phyloP scores from a whole-genome alignment of 2,797 vertebrate species.

The Neosilurus hyrtlii region DNA sequence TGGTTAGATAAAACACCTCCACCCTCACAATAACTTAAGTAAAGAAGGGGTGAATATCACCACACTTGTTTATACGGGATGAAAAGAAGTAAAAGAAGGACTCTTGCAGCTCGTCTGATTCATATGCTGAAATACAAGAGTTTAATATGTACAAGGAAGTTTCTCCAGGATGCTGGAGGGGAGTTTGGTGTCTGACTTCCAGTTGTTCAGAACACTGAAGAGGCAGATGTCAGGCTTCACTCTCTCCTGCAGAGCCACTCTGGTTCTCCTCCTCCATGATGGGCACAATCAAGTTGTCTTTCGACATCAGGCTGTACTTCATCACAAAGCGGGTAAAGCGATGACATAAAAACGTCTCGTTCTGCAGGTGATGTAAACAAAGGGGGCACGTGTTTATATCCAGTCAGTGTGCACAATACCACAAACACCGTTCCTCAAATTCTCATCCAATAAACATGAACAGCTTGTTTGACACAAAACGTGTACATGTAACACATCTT shows the following conservation, averaged over 20 bases:
- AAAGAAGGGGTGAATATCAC: constrained; percentile 65
- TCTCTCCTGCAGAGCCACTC: constrained; percentile 81
- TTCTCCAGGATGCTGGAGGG: neutral
- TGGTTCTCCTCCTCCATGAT: constrained; percentile 94
- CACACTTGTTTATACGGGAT: constrained; percentile 48
- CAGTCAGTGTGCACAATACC: no score
- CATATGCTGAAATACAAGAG: constrained; percentile 36
- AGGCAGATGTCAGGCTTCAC: constrained; percentile 82
- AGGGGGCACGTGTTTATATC: neutral
- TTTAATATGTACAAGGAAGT: constrained; percentile 39
- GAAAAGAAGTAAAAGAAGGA: constrained; percentile 19
- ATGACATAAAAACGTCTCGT: constrained; percentile 98
- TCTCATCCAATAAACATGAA: neutral
- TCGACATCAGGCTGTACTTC: constrained; percentile 99
- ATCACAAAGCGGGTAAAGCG: constrained; percentile 98
- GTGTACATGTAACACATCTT: no score
- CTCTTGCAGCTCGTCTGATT: constrained; percentile 38
- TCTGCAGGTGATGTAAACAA: constrained; percentile 68
- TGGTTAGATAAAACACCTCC: constrained; percentile 62
- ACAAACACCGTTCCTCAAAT: neutral
- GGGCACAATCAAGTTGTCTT: constrained; percentile 99
- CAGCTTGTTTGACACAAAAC: no score
- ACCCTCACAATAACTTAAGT: constrained; percentile 78
- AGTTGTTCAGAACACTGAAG: neutral
- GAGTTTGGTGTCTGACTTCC: neutral